These are phyloP conservation scores for Oithona nana DNA, from an alignment of 2,888 invertebrate genomes.

Conservation along the genomic window DNA sequence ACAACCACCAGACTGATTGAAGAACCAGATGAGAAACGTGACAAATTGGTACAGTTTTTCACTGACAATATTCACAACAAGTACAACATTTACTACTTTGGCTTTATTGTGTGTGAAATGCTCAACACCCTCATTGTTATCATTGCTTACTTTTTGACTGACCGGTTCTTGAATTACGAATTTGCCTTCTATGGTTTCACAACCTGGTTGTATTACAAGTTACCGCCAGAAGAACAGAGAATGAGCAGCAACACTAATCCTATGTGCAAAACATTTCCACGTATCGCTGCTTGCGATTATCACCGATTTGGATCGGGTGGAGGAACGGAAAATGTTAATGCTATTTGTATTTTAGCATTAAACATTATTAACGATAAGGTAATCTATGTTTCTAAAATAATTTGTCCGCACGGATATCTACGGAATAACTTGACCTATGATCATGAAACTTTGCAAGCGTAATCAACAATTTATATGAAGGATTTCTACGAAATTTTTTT, in stretches of 20 bases:
- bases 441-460: too few relatives aligned
- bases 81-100: constrained; percentile 10
- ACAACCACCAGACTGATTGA: constrained; percentile 13
- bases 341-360: constrained; percentile 14
- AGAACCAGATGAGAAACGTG: constrained; percentile 16
- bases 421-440: too few relatives aligned
- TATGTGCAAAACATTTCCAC: constrained; percentile 16
- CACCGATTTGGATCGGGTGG: constrained; percentile 12
- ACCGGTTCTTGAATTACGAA: constrained; percentile 12
- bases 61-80: constrained; percentile 13
- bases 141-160: constrained; percentile 4
- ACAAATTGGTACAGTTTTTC: constrained; percentile 14
- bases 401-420: too few relatives aligned
- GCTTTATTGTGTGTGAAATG: constrained; percentile 15
- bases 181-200: constrained; percentile 11
- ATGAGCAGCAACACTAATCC: constrained; percentile 2
- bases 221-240: constrained; percentile 16
- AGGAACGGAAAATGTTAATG: constrained; percentile 5
- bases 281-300: constrained; percentile 14
- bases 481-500: too few relatives aligned
- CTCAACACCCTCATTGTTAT: constrained; percentile 9
- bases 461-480: too few relatives aligned
- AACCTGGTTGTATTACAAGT: constrained; percentile 1
- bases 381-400: too few relatives aligned
- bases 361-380: constrained; percentile 16